phyloP scores from a whole-genome alignment of 1,140 invertebrate species.

The Bursaphelenchus mucronatus region DNA sequence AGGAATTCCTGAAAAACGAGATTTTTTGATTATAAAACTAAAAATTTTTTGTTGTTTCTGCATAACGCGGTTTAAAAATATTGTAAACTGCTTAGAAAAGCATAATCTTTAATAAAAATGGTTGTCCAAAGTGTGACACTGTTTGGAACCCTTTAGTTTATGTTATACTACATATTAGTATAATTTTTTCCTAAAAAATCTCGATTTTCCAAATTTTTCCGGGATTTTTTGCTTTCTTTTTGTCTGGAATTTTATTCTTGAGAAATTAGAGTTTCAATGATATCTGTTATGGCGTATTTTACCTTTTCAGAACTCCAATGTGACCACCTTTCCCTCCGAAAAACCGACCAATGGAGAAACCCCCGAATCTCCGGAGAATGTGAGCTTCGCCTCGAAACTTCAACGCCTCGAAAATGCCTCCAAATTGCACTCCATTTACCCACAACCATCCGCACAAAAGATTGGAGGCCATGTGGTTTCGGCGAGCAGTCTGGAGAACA shows the following conservation, averaged over 20 bases:
- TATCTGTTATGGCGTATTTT: neutral
- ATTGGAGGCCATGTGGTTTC: too few species aligned
- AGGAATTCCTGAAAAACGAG: too few species aligned
- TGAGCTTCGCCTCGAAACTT: conserved; percentile 23
- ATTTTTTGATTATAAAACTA: too few species aligned
- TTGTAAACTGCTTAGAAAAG: too few species aligned
- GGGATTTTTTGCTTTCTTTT: conserved; percentile 20
- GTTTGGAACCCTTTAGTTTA: too few species aligned
- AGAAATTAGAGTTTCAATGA: neutral
- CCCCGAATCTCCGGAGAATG: conserved; percentile 7
- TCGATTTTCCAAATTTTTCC: neutral
- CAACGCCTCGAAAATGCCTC: conserved; percentile 20
- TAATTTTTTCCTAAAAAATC: neutral
- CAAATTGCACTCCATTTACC: neutral
- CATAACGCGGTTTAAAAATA: too few species aligned
- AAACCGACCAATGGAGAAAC: conserved; percentile 1
- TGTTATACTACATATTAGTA: too few species aligned
- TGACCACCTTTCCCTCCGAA: conserved; percentile 14
- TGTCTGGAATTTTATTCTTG: neutral
- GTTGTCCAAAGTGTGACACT: too few species aligned
- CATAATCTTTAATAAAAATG: too few species aligned
- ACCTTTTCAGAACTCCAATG: neutral
- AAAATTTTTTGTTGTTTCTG: too few species aligned
- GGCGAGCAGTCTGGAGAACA: too few species aligned
- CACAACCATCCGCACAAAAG: too few species aligned